phyloP scores from a whole-genome alignment of 2,888 invertebrate genomes.

The Drosophila dives region DNA sequence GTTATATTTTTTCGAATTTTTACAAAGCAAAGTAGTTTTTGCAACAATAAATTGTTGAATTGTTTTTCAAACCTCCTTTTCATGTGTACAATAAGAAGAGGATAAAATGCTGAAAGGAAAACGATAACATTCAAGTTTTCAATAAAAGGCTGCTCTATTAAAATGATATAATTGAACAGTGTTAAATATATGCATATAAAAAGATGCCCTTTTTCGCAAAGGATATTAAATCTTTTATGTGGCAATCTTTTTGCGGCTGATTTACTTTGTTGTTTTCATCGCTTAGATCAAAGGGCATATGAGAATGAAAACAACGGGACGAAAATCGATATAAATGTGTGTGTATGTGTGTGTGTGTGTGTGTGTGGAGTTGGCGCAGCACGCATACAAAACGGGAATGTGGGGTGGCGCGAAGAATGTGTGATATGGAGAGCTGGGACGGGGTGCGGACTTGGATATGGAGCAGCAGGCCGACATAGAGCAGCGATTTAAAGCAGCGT shows the following conservation, averaged over 20 bases:
- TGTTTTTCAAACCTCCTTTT: not conserved
- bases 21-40: not conserved
- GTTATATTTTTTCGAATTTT: not conserved
- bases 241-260: conserved; percentile 26
- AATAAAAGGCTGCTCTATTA: not conserved
- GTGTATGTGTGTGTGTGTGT: too few relatives aligned
- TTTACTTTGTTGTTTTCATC: conserved; percentile 63
- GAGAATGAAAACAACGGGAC: conserved; percentile 43
- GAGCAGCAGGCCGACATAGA: conserved; percentile 64
- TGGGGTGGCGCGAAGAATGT: not conserved
- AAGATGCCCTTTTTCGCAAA: not conserved
- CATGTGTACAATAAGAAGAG: not conserved
- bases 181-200: not conserved
- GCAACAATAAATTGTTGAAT: not conserved
- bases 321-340: conserved; percentile 63
- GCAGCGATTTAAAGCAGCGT: conserved; percentile 58
- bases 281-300: conserved; percentile 63
- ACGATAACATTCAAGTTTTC: not conserved
- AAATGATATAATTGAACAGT: not conserved
- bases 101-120: not conserved
- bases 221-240: conserved; percentile 25
- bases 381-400: conserved; percentile 43
- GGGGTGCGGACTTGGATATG: conserved; percentile 40
- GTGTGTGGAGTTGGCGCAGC: conserved; percentile 39
- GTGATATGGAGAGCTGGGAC: not conserved